Percentiles rank a stretch among this genome's conserved stretches.
These are phyloP conservation scores for Heliocidaris tuberculata DNA, from an alignment of 35 echinoderm and acorn worm species.

Conservation along the genomic window DNA sequence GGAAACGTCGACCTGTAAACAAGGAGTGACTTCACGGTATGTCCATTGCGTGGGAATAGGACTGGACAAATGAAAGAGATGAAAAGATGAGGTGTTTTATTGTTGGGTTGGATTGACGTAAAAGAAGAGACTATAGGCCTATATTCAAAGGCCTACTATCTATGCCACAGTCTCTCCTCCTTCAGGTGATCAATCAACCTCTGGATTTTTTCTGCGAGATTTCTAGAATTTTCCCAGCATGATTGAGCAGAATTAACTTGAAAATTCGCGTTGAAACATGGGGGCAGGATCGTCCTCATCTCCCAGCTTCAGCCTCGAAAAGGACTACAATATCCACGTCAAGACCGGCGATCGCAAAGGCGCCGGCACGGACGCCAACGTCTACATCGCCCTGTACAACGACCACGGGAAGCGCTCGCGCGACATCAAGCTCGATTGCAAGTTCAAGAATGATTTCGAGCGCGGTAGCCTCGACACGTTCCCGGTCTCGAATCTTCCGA, in stretches of 20 bases:
- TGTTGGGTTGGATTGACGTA: neutral
- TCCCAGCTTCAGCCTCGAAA: neutral
- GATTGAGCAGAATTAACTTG: neutral
- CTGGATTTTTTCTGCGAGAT: neutral
- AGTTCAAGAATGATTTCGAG: slow-evolving; percentile 85
- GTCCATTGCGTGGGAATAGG: neutral
- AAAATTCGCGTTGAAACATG: neutral
- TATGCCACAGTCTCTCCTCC: neutral
- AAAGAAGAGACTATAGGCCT: too few species aligned
- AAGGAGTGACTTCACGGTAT: neutral
- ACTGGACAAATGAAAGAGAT: neutral
- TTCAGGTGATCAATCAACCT: too few species aligned
- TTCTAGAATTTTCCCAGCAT: neutral
- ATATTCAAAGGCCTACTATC: neutral
- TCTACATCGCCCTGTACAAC: slow-evolving; percentile 73
- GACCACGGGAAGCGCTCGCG: slow-evolving; percentile 52
- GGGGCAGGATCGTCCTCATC: neutral
- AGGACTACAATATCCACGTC: slow-evolving; percentile 70
- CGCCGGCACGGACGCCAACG: slow-evolving; percentile 85
- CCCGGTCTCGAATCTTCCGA: slow-evolving; percentile 65
- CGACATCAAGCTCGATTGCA: slow-evolving; percentile 63
- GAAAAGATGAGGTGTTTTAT: neutral
- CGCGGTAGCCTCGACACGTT: slow-evolving; percentile 62
- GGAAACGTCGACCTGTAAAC: neutral
- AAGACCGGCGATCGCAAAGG: slow-evolving; percentile 92